Base-by-base conservation (phyloP, 2,113 vertebrate species). In the Hippocampus abdominalis region DNA sequence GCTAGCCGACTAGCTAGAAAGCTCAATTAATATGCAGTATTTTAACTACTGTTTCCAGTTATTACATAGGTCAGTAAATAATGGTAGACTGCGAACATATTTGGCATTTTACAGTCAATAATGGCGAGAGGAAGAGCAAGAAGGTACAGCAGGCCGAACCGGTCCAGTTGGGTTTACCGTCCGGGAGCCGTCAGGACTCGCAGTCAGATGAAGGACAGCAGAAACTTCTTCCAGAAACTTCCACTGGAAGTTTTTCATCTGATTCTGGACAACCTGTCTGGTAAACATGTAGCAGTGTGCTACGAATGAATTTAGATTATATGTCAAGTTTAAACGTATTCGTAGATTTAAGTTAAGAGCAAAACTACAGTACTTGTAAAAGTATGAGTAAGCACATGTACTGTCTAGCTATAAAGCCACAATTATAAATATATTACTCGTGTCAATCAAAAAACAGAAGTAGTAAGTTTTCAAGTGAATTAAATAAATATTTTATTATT, bases 181-280 rank as follows among this genome's bases (percentile, higher is more conserved):
- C 27, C 8, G 16, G 16, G 13, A 25, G 29, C 0, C 51, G 7
- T 53, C 61, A 68, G 64, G 69, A 81, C 80, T 25, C 83, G 90
- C 9, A 76, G 85, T 79, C 89, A 74, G 7, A 3, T 23, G 1
- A 0, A 1, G 64, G 4, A 8, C 36, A 8, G 36, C 48, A 16
- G n/a, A 46, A 83, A 91, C 49, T 91, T 88, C 72, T 94, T 96
- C 69, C 86, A 88, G 78, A 49, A 32, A 0, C 88, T 98, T 0
- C 96, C 96, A 0, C 1, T 93, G 1, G 96, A 97, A 87, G 88
- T 98, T 73, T 92, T 96, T 16, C 86, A 94, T n/a, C 86, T 94
- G 84, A 86, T 96, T 36, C 64, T 96, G 80, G 90, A 81, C 1
- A 68, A 71, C 11, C 65, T 91, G 15, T 75, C 86, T 1, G 72